Conservation (phyloP, 2,113 vertebrate genomes). For the Marcusenius ussheri region DNA sequence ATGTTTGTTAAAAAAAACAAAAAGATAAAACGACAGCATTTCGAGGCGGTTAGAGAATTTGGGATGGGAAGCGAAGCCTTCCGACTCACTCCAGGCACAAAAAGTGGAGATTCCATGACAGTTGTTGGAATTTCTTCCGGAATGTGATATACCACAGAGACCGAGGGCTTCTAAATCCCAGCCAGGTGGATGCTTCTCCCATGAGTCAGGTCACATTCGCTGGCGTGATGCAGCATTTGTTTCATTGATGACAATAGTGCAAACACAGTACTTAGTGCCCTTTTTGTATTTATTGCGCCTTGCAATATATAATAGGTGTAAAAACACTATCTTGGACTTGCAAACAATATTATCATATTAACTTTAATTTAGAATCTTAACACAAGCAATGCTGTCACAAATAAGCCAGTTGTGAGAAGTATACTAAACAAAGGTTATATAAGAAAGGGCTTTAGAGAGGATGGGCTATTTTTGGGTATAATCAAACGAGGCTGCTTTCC, state of each 20-base stretch:
- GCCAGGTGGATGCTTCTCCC: background rate
- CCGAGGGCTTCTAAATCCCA: background rate
- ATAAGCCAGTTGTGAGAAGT: background rate
- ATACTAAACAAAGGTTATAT: conserved; percentile 18
- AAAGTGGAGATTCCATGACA: background rate
- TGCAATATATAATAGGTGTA: background rate
- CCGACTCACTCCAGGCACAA: background rate
- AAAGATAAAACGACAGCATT: background rate
- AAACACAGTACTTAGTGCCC: background rate
- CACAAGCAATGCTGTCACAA: background rate
- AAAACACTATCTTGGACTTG: background rate
- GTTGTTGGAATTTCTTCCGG: background rate
- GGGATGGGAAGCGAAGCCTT: background rate
- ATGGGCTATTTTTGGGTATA: background rate
- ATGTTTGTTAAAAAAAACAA: background rate
- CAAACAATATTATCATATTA: background rate
- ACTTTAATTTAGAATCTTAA: conserved; percentile 1
- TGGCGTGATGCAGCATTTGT: background rate
- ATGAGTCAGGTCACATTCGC: background rate
- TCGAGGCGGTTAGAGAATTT: background rate
- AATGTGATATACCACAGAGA: background rate
- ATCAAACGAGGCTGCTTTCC: conserved; percentile 6
- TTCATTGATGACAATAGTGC: background rate
- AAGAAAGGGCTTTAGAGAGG: background rate
- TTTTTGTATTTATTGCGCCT: background rate